These are phyloP conservation scores for Zaprionus bogoriensis DNA, from an alignment of 2,888 invertebrate genomes.

Conservation along the genomic window DNA sequence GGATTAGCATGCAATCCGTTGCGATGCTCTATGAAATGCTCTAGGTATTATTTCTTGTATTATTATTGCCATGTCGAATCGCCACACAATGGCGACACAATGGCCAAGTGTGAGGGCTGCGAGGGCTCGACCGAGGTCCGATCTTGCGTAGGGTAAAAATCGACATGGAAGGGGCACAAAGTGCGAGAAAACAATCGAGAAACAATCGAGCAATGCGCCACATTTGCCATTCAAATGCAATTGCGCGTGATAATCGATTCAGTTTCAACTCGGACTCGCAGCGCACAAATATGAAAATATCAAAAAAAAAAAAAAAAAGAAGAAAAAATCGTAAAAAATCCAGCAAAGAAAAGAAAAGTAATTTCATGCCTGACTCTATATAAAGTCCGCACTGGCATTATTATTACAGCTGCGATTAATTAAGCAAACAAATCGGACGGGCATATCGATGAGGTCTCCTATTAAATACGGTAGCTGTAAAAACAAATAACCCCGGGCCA, in stretches of 20 bases:
- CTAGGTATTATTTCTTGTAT: conserved; percentile 24
- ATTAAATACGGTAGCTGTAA: conserved; percentile 74
- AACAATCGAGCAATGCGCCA: conserved; percentile 62
- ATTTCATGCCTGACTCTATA: conserved; percentile 51
- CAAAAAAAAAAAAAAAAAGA: background rate
- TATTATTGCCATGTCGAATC: conserved; percentile 66
- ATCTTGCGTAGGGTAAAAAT: conserved; percentile 10
- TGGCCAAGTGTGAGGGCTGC: conserved; percentile 73
- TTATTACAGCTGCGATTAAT: conserved; percentile 78
- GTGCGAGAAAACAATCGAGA: conserved; percentile 12
- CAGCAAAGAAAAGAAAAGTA: conserved; percentile 23
- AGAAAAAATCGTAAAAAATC: background rate
- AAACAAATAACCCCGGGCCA: conserved; percentile 70
- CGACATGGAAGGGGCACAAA: background rate
- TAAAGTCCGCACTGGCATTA: conserved; percentile 26
- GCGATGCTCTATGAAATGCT: conserved; percentile 6
- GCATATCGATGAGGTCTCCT: conserved; percentile 37
- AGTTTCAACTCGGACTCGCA: conserved; percentile 22
- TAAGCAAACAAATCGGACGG: conserved; percentile 69
- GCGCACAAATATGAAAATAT: conserved; percentile 4
- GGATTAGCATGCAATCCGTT: conserved; percentile 65
- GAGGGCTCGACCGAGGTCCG: conserved; percentile 11
- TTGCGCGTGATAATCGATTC: conserved; percentile 71
- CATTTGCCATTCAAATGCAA: conserved; percentile 69
- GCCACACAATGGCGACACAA: conserved; percentile 55